Evolutionary conservation across 2,113 vertebrate species (phyloP).

Genomic region (Crotophaga sulcirostris): DNA sequence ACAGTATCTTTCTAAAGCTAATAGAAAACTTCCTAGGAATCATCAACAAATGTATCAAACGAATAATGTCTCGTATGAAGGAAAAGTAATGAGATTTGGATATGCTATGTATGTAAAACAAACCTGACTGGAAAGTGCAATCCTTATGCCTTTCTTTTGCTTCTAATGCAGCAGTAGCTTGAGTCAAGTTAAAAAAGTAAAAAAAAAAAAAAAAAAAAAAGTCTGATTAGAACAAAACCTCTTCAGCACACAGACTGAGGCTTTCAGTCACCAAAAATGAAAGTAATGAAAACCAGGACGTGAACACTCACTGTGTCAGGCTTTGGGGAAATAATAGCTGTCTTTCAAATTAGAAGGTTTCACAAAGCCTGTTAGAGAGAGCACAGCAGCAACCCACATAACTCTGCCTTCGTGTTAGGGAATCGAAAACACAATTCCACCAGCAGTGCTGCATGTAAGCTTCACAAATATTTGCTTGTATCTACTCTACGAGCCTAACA

Average conservation of each 20-base stretch:
- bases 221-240: slow-evolving; percentile 29
- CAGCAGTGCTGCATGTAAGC: neutral
- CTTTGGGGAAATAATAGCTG: slow-evolving; percentile 42
- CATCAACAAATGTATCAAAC: neutral
- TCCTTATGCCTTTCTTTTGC: neutral
- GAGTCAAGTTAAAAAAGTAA: neutral
- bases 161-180: neutral
- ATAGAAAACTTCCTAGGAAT: neutral
- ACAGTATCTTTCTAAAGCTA: neutral
- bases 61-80: neutral
- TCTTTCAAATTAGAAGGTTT: slow-evolving; percentile 47
- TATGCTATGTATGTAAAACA: neutral
- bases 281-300: slow-evolving; percentile 53
- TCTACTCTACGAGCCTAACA: slow-evolving; percentile 17
- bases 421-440: slow-evolving; percentile 17
- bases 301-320: slow-evolving; percentile 8
- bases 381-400: neutral
- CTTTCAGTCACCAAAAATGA: slow-evolving; percentile 45
- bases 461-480: slow-evolving; percentile 46
- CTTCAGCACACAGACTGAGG: neutral
- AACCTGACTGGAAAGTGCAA: neutral
- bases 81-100: neutral
- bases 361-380: slow-evolving; percentile 1
- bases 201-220: neutral
- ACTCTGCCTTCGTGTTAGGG: slow-evolving; percentile 15